These are phyloP conservation scores for Brachystomella parvula DNA, from an alignment of 1,140 invertebrate genomes.

Conservation along the genomic window DNA sequence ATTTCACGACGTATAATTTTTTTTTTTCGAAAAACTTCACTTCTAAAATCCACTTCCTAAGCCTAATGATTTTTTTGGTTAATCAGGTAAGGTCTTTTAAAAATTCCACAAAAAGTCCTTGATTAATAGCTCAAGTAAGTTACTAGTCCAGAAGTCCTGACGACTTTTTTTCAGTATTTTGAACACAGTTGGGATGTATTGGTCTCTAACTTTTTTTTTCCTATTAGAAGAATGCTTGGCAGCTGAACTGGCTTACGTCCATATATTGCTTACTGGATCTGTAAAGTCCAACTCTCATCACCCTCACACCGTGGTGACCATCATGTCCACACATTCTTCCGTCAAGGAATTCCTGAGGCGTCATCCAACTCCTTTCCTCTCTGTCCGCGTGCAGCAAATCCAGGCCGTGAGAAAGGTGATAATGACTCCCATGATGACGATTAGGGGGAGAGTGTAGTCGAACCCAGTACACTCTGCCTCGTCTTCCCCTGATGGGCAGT, in stretches of 20 bases:
- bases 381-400: neutral
- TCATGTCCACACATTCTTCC: conserved; percentile 1
- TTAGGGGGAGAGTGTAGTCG: conserved; percentile 5
- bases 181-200: too few species aligned
- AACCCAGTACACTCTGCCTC: neutral
- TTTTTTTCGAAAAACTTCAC: neutral
- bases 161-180: too few species aligned
- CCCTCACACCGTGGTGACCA: conserved; percentile 9
- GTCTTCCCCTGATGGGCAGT: conserved; percentile 9
- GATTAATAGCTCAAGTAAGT: too few species aligned
- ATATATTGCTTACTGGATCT: too few species aligned
- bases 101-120: too few species aligned
- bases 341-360: neutral
- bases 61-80: too few species aligned
- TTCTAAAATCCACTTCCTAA: neutral
- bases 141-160: too few species aligned
- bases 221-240: too few species aligned
- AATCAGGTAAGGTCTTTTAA: neutral
- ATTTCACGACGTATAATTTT: neutral
- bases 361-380: conserved; percentile 13
- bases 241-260: too few species aligned
- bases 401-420: neutral
- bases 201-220: too few species aligned
- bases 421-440: neutral
- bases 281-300: too few species aligned